Base-by-base conservation (phyloP, 2,888 invertebrate species). In the Prosopocoilus inquinatus region DNA sequence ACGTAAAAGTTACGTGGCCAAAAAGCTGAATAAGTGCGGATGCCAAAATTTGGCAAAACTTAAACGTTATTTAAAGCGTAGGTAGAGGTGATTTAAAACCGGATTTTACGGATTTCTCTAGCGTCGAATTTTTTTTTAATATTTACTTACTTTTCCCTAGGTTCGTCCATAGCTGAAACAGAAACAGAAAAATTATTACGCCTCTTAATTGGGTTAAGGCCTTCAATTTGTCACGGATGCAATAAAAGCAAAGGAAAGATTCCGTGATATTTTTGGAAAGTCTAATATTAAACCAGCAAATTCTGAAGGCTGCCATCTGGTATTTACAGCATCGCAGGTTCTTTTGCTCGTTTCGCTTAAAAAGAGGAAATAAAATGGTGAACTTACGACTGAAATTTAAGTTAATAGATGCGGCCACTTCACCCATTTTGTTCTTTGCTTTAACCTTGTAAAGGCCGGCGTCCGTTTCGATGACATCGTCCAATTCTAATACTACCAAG, bases 361-460 rank as follows among this genome's bases (percentile, higher is more conserved):
- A 39, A 47, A 34, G 12, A 28, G 28, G 11, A 16, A 5, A 38
- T 38, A 36, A 32, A 41, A 34, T n/a, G n/a, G n/a, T n/a, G 67
- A 75, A 92, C 94, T 93, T 82, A 96, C 96, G 96, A 82, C 94
- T 94, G 79, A 96, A 95, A 84, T 96, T 96, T 79, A 97, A 88
- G 78, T 95, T 96, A 79, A 96, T 94, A 74, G 95, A 95, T 69
- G 95, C 94, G 72, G 94, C 91, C 77, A 96, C 94, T 85, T 96
- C 96, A 76, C 97, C 97, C 84, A 93, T 92, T 82, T 92, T 92
- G 80, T 95, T 96, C 81, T 94, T 95, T 69, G 95, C 95, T 82
- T 92, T 94, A 78, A 96, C 94, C 82, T 94, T 94, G 83, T 97
- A 98, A 68, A 94, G 88, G 78, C 96, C 96, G 71, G 94, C 94